phyloP scores from a whole-genome alignment of 2,797 vertebrate species.

The Myripristis murdjan region DNA sequence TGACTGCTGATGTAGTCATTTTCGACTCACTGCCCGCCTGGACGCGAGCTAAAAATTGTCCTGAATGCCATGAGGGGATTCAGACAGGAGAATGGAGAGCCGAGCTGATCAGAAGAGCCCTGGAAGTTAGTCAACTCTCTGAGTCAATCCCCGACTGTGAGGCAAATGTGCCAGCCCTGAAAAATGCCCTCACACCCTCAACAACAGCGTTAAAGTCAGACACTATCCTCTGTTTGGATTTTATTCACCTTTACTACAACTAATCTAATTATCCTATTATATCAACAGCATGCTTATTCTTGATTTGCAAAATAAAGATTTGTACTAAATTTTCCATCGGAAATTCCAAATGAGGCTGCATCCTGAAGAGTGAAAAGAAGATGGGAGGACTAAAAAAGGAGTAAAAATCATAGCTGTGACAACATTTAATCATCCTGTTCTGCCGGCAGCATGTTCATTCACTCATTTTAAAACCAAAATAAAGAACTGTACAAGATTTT shows the following conservation, averaged over 20 bases:
- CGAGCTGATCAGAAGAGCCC: conserved; percentile 70
- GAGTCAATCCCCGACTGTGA: conserved; percentile 71
- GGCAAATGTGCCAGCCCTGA: conserved; percentile 62
- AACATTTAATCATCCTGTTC: no score
- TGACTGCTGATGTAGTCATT: conserved; percentile 80
- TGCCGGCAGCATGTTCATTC: no score
- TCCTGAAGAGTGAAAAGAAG: no score
- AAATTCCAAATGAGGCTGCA: no score
- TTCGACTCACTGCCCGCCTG: conserved; percentile 71
- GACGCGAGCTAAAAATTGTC: conserved; percentile 79
- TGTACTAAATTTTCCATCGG: no score
- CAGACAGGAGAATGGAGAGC: conserved; percentile 71
- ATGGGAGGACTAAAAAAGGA: no score
- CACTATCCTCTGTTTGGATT: conserved; percentile 8
- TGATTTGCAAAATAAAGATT: no score
- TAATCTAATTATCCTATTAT: conserved; percentile 6
- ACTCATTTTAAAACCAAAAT: no score
- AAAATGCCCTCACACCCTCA: conserved; percentile 57
- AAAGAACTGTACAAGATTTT: no score
- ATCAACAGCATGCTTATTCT: background rate
- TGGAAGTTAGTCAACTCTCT: conserved; percentile 71
- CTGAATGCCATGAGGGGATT: conserved; percentile 75
- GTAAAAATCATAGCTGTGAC: no score
- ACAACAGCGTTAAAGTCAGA: conserved; percentile 27
- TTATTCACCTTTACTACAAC: conserved; percentile 17